Evolutionary conservation across 2,888 invertebrate genomes (phyloP).

Genomic region (Oscheius onirici): DNA sequence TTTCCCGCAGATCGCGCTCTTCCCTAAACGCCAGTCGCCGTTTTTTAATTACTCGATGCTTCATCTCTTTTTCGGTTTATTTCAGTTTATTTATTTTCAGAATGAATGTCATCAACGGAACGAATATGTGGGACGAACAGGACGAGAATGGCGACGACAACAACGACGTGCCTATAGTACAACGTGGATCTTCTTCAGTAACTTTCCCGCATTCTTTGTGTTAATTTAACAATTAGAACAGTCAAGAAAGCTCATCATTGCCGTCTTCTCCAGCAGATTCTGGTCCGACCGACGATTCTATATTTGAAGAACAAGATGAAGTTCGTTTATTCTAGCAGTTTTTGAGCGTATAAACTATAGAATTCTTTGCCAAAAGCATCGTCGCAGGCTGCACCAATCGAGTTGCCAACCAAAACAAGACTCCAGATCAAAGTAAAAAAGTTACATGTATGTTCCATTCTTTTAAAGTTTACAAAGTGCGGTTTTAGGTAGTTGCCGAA

Average conservation of each 20-base stretch:
- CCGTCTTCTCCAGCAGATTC: background rate
- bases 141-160: constrained; percentile 23
- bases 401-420: constrained; percentile 39
- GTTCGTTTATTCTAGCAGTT: background rate
- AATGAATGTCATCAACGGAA: constrained; percentile 5
- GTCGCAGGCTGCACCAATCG: constrained; percentile 26
- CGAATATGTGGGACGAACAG: constrained; percentile 27
- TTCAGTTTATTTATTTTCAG: background rate
- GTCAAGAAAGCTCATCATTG: background rate
- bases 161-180: constrained; percentile 11
- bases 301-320: constrained; percentile 13
- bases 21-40: background rate
- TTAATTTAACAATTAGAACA: background rate
- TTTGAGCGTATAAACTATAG: background rate
- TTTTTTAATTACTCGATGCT: background rate
- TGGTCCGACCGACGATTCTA: background rate
- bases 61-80: background rate
- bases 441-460: constrained; percentile 41
- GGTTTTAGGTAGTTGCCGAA: constrained; percentile 77
- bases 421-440: constrained; percentile 42
- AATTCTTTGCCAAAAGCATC: constrained; percentile 3
- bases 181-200: background rate
- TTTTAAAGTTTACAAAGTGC: background rate
- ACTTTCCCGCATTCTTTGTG: background rate
- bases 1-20: background rate